Percentiles rank a stretch among this genome's conserved stretches.
These are phyloP conservation scores for Oreochromis mossambicus DNA, from an alignment of 2,797 vertebrate species.

Conservation along the genomic window DNA sequence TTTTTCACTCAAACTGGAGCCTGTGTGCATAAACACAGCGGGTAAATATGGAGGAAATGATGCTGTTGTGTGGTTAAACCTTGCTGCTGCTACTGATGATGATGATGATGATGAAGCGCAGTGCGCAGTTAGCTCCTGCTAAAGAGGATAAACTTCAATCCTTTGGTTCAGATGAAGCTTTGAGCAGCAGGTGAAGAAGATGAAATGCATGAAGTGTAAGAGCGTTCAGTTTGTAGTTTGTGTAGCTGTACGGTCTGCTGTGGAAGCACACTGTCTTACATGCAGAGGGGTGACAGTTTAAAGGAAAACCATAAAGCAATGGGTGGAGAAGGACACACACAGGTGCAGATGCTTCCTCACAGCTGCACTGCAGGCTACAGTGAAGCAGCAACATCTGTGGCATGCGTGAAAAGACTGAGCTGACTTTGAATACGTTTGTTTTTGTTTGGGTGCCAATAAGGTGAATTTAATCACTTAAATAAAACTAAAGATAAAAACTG, in stretches of 20 bases:
- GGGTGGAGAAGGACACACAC: not conserved
- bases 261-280: not conserved
- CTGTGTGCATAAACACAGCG: fast-evolving
- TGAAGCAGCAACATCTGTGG: not conserved
- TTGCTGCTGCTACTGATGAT: not conserved
- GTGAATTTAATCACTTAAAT: not conserved
- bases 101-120: not conserved
- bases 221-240: not conserved
- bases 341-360: not conserved
- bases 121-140: constrained; percentile 32
- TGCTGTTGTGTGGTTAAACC: not conserved
- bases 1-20: no score
- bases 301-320: not conserved
- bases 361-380: not conserved
- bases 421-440: not conserved
- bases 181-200: not conserved
- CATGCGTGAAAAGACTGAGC: not conserved
- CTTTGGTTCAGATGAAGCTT: not conserved
- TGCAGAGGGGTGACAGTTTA: not conserved
- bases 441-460: not conserved
- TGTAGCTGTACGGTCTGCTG: not conserved
- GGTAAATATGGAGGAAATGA: not conserved
- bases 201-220: fast-evolving
- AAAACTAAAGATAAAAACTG: not conserved
- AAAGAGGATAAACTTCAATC: not conserved